Percentiles rank a stretch among this genome's conserved stretches.
phyloP scores from a whole-genome alignment of 2,113 vertebrate species.

The Lipophrys pholis region DNA sequence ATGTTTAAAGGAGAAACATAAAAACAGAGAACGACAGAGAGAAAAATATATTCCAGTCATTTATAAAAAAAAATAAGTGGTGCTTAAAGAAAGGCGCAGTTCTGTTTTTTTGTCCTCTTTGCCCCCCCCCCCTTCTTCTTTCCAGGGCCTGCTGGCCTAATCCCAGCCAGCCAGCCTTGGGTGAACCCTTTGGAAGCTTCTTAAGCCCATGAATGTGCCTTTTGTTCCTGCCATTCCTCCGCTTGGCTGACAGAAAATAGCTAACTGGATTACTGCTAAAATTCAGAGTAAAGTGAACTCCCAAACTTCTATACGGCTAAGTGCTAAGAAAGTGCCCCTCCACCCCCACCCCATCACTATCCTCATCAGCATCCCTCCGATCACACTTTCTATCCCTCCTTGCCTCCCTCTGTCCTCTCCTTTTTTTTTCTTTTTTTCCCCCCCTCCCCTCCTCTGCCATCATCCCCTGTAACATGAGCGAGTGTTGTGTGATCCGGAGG shows the following conservation, averaged over 20 bases:
- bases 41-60: constrained; percentile 78
- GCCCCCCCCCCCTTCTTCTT: constrained; percentile 79
- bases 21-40: constrained; percentile 44
- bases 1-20: constrained; percentile 43
- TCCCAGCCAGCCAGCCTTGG: constrained; percentile 85
- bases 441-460: constrained; percentile 54
- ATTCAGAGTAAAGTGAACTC: constrained; percentile 89
- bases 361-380: constrained; percentile 74
- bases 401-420: constrained; percentile 66
- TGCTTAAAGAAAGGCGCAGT: constrained; percentile 74
- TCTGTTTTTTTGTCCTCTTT: constrained; percentile 74
- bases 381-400: constrained; percentile 66
- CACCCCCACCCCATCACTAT: constrained; percentile 47
- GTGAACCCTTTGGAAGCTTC: constrained; percentile 87
- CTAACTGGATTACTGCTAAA: constrained; percentile 89
- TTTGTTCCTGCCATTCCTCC: constrained; percentile 87
- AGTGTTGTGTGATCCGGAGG: constrained; percentile 75
- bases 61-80: constrained; percentile 84
- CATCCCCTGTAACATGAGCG: constrained; percentile 76
- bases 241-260: constrained; percentile 89
- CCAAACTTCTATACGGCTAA: constrained; percentile 85
- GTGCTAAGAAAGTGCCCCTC: constrained; percentile 70
- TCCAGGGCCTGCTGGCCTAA: constrained; percentile 83
- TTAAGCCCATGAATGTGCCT: constrained; percentile 88
- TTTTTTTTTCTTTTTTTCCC: constrained; percentile 35